Conservation (phyloP, 1,140 invertebrate genomes). For the Trachymyrmex septentrionalis region DNA sequence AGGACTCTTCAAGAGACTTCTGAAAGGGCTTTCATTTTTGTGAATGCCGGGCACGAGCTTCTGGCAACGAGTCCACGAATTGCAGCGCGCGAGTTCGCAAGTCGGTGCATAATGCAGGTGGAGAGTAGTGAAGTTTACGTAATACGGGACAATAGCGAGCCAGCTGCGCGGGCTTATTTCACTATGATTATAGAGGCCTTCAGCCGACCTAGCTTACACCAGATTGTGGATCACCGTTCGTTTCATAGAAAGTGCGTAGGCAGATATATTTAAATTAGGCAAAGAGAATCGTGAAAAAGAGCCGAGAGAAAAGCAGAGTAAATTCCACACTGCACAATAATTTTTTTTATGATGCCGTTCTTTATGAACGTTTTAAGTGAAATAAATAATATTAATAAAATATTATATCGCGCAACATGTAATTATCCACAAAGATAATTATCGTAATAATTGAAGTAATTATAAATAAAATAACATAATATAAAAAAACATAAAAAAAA, state of each 20-base stretch:
- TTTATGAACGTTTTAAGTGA: no score
- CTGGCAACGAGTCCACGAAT: constrained; percentile 60
- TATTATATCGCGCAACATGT: not conserved
- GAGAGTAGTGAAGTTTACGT: constrained; percentile 56
- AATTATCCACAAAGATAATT: constrained; percentile 1
- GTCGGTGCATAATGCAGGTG: constrained; percentile 58
- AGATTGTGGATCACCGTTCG: constrained; percentile 31
- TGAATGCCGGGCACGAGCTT: constrained; percentile 52
- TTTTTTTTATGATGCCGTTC: not conserved
- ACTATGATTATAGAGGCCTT: constrained; percentile 50
- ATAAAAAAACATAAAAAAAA: not conserved
- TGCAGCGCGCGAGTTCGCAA: constrained; percentile 53
- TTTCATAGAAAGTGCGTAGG: constrained; percentile 33
- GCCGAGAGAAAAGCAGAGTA: not conserved
- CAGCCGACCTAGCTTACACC: constrained; percentile 16
- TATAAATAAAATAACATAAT: constrained; percentile 1
- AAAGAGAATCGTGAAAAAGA: not conserved
- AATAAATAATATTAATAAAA: constrained; percentile 20
- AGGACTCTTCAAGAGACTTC: constrained; percentile 41
- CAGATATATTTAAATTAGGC: constrained; percentile 45
- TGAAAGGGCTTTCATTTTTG: constrained; percentile 62
- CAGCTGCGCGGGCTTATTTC: constrained; percentile 57
- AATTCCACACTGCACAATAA: not conserved
- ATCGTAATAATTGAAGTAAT: not conserved
- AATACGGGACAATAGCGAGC: constrained; percentile 62